Conservation (phyloP, 1,140 invertebrate genomes). For the Drosophila parabipectinata region DNA sequence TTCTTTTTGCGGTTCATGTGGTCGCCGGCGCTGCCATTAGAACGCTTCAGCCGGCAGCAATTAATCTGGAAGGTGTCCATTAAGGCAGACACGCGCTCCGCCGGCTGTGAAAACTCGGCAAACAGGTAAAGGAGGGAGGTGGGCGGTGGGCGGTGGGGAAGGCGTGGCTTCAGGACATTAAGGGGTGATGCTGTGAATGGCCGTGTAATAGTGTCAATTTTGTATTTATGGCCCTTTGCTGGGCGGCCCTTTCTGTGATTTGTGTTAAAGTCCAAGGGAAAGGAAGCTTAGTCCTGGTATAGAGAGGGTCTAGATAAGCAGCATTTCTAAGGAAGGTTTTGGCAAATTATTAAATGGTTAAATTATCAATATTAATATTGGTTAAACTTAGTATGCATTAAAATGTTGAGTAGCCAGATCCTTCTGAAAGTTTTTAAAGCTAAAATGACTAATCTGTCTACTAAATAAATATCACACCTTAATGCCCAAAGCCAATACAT, state of each 20-base stretch:
- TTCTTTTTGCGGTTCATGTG: constrained; percentile 83
- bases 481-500: not conserved
- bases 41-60: constrained; percentile 53
- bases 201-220: constrained; percentile 77
- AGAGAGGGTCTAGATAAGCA: too few relatives aligned
- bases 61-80: constrained; percentile 82
- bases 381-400: too few relatives aligned
- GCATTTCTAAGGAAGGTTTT: too few relatives aligned
- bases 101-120: constrained; percentile 46
- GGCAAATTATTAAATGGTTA: too few relatives aligned
- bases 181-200: constrained; percentile 32
- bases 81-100: constrained; percentile 68
- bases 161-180: not conserved
- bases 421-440: not conserved
- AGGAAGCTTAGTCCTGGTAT: not conserved
- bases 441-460: not conserved
- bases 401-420: not conserved
- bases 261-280: constrained; percentile 44
- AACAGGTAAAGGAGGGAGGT: constrained; percentile 18
- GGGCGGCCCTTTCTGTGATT: constrained; percentile 60
- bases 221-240: constrained; percentile 66
- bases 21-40: constrained; percentile 44
- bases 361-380: too few relatives aligned
- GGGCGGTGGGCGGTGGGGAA: constrained; percentile 6
- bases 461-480: not conserved